Base-by-base conservation (phyloP, 1,140 invertebrate genomes). In the Bathynomus jamesi region DNA sequence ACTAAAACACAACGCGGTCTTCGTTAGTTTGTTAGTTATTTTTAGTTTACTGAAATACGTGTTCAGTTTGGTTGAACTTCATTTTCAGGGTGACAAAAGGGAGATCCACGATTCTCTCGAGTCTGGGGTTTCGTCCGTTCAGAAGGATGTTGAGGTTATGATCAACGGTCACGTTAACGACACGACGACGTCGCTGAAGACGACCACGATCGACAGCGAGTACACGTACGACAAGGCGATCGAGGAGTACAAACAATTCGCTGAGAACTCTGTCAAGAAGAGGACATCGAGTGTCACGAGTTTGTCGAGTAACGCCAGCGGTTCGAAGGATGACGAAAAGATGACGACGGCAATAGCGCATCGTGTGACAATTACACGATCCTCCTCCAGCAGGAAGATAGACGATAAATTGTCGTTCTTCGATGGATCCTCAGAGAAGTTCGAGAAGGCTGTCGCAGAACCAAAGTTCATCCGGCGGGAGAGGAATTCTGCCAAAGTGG, bases 161-260 rank as follows among this genome's bases (percentile, higher is more conserved):
- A 40, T 75, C 8, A 75, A 75, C 61, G 73, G 73, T 27, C 69
- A 74, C 30, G 25, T 65, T 25, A 70, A 68, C 17, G 62, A 53
- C 64, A 30, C 70, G 8, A 66, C 69, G 4, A 67, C 27, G 27
- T 32, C 7, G 53, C 63, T 28, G 24, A 65, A 25, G 62, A 62
- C 61, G 63, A 75, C 29, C 67, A 69, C 61, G 65, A 71, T 61
- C 25, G 65, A 25, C 10, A 87, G 89, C 73, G 91, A 93, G 79
- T 93, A 93, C 81, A 92, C 91, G 0, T 93, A 92, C 80, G 91
- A 93, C 81, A 88, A 90, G 74, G 91, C 91, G 71, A 93, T 93
- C 73, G 89, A 91, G 78, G 89, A 89, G 72, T 93, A 93, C 80
- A 89, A 91, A 69, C 78, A 90, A 89, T 71, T 84, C 85, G 61